Evolutionary conservation across 92 coral and sea anemone genomes (phyloP).

Genomic region (Siderastrea radians): DNA sequence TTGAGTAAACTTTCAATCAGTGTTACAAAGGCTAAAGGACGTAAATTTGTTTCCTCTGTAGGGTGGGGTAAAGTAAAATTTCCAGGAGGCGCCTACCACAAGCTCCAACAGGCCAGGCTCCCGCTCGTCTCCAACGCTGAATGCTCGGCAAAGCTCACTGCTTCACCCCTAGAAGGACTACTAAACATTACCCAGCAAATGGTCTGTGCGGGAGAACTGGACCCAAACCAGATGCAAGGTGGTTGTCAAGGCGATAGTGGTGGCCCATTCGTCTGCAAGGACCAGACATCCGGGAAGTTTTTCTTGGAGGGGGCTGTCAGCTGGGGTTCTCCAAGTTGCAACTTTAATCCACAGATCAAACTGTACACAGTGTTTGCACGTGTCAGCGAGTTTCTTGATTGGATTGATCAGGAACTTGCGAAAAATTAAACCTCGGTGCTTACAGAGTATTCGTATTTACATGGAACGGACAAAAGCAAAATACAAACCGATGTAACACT

Average conservation of each 20-base stretch:
- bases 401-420: constrained; percentile 45
- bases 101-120: constrained; percentile 65
- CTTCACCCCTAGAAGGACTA: background rate
- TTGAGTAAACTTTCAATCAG: too few species aligned
- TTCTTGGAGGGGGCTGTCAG: constrained; percentile 65
- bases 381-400: constrained; percentile 50
- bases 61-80: constrained; percentile 63
- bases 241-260: constrained; percentile 76
- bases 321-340: constrained; percentile 64
- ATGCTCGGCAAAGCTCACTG: constrained; percentile 24
- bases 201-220: constrained; percentile 69
- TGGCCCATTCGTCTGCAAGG: constrained; percentile 74
- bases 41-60: background rate
- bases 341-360: constrained; percentile 42
- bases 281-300: constrained; percentile 44
- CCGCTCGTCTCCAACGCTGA: constrained; percentile 58
- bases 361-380: constrained; percentile 70
- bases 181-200: background rate
- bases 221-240: constrained; percentile 44
- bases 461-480: background rate
- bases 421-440: background rate
- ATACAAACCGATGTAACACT: too few species aligned
- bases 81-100: constrained; percentile 52
- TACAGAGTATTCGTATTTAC: background rate
- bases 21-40: too few species aligned